These are phyloP conservation scores for Spinibarbus caldwelli DNA, from an alignment of 2,797 vertebrate species.

Conservation along the genomic window DNA sequence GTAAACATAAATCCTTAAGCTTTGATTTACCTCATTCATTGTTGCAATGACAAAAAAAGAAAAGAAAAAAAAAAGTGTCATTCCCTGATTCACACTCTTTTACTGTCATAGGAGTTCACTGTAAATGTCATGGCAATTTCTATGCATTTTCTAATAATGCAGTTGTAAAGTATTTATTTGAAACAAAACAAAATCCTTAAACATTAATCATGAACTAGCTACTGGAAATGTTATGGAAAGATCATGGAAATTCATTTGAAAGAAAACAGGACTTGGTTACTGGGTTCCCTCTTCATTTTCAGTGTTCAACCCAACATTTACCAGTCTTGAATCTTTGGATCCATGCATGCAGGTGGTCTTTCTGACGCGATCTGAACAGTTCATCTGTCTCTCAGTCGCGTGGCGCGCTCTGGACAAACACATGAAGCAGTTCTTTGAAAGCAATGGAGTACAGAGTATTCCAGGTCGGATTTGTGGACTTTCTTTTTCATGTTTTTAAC, in stretches of 20 bases:
- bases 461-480: neutral
- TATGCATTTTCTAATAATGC: neutral
- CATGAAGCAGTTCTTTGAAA: neutral
- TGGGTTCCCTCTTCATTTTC: neutral
- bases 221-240: neutral
- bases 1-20: neutral
- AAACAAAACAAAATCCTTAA: neutral
- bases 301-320: neutral
- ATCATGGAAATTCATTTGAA: neutral
- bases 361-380: too few species aligned
- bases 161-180: neutral
- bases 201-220: neutral
- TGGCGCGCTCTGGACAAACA: slow-evolving; percentile 5
- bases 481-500: neutral
- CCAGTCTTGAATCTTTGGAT: neutral
- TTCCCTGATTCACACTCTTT: neutral
- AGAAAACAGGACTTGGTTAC: neutral
- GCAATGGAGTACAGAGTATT: neutral
- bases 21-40: neutral
- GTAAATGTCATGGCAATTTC: too few species aligned
- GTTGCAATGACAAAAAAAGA: neutral
- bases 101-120: neutral
- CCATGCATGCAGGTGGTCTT: neutral
- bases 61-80: neutral
- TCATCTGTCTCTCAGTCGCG: too few species aligned